Evolutionary conservation across 2,113 vertebrate genomes (phyloP).

Genomic region (Girardinichthys multiradiatus): DNA sequence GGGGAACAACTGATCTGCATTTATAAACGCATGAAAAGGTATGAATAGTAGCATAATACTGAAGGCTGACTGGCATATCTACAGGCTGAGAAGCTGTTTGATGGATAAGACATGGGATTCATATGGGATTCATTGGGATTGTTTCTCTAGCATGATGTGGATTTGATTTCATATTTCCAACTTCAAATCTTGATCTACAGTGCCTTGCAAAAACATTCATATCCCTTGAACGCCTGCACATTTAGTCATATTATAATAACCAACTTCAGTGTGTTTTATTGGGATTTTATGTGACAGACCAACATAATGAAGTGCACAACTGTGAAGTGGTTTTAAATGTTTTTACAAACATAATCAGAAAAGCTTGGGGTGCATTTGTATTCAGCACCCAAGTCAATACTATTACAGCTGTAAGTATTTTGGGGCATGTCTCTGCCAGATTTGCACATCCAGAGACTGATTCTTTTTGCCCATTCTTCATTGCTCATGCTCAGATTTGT

Average conservation of each 20-base stretch:
- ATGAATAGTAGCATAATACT: background rate
- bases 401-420: background rate
- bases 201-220: background rate
- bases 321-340: background rate
- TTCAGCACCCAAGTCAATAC: background rate
- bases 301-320: background rate
- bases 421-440: too few relatives aligned
- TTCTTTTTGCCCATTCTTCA: background rate
- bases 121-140: conserved; percentile 22
- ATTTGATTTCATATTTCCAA: conserved; percentile 10
- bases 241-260: background rate
- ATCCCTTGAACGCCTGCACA: background rate
- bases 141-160: background rate
- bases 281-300: background rate
- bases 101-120: conserved; percentile 4
- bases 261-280: background rate
- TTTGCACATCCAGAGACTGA: background rate
- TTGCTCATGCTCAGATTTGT: background rate
- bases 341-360: background rate
- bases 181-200: background rate
- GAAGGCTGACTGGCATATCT: conserved; percentile 20
- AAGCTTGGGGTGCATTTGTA: background rate
- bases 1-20: conserved; percentile 22
- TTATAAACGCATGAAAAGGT: conserved; percentile 27
- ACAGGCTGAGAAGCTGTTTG: conserved; percentile 13